Percentiles rank a stretch among this genome's conserved stretches.
phyloP scores from a whole-genome alignment of 92 coral and sea anemone species.

The Phenganax subtilis region DNA sequence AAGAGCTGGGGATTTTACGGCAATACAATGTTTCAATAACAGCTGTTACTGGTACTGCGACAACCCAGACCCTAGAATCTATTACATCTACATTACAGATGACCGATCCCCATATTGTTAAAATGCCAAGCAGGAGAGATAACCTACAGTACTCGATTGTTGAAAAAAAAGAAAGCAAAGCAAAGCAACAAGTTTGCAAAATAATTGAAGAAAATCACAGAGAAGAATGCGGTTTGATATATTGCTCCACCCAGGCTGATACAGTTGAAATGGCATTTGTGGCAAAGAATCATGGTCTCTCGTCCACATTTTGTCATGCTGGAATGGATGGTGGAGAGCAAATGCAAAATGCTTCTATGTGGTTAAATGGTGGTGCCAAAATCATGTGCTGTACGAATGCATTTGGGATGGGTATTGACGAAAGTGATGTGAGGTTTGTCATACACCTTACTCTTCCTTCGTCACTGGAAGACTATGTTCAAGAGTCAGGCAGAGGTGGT shows the following conservation, averaged over 20 bases:
- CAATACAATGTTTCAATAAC: slow-evolving; percentile 32
- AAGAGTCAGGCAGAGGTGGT: slow-evolving; percentile 36
- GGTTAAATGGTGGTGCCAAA: slow-evolving; percentile 3
- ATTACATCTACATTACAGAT: slow-evolving; percentile 29
- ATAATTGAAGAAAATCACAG: slow-evolving; percentile 30
- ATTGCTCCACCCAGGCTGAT: slow-evolving; percentile 45
- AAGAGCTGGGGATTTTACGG: slow-evolving; percentile 29
- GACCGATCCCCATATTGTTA: slow-evolving; percentile 31
- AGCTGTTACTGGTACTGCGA: slow-evolving; percentile 52
- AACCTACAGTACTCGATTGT: slow-evolving; percentile 40
- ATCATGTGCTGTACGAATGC: slow-evolving; percentile 43
- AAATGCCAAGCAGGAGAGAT: slow-evolving; percentile 43
- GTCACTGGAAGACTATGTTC: slow-evolving; percentile 31
- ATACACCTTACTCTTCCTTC: slow-evolving; percentile 35
- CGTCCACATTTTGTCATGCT: slow-evolving; percentile 32
- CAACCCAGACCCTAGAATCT: slow-evolving; percentile 41
- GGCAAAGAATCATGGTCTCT: slow-evolving; percentile 35
- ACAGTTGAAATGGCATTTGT: slow-evolving; percentile 50
- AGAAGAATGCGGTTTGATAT: slow-evolving; percentile 43
- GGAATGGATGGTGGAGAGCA: slow-evolving; percentile 29
- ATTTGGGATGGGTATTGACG: slow-evolving; percentile 40
- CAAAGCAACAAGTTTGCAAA: slow-evolving; percentile 42
- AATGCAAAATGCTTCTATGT: slow-evolving; percentile 31
- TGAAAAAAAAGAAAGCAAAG: slow-evolving; percentile 41
- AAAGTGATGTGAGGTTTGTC: slow-evolving; percentile 36